These are phyloP conservation scores for Eupristina koningsbergeri DNA, from an alignment of 1,140 invertebrate species.

Conservation along the genomic window DNA sequence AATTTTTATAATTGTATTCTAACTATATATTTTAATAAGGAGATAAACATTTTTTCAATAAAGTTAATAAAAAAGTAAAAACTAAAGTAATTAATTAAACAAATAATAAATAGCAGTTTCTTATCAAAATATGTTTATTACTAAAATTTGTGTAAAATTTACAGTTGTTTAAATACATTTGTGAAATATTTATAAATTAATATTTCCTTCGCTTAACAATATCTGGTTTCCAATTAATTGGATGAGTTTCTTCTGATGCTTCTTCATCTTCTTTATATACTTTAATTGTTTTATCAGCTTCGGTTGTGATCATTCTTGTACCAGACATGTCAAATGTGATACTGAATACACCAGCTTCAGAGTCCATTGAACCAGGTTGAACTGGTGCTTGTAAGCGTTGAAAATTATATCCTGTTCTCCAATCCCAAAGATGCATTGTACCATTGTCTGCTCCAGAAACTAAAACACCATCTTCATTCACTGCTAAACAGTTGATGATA, in stretches of 20 bases:
- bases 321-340: conserved; percentile 96
- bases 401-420: conserved; percentile 98
- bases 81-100: no score
- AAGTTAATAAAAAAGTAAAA: no score
- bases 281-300: conserved; percentile 99
- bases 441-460: conserved; percentile 99
- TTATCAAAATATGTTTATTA: conserved; percentile 1
- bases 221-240: conserved; percentile 97
- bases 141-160: conserved; percentile 16
- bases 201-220: conserved; percentile 61
- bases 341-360: conserved; percentile 97
- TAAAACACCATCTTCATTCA: conserved; percentile 94
- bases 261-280: conserved; percentile 98
- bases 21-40: no score
- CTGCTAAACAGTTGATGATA: conserved; percentile 96
- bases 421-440: conserved; percentile 99
- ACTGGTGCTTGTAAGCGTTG: conserved; percentile 93
- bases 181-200: conserved; percentile 47
- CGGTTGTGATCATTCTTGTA: conserved; percentile 93
- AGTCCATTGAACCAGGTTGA: conserved; percentile 99
- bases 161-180: no score
- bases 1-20: no score
- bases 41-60: no score
- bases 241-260: conserved; percentile 96
- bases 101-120: not conserved